Conservation (phyloP, 2,113 vertebrate species). For the Lutjanus erythropterus region DNA sequence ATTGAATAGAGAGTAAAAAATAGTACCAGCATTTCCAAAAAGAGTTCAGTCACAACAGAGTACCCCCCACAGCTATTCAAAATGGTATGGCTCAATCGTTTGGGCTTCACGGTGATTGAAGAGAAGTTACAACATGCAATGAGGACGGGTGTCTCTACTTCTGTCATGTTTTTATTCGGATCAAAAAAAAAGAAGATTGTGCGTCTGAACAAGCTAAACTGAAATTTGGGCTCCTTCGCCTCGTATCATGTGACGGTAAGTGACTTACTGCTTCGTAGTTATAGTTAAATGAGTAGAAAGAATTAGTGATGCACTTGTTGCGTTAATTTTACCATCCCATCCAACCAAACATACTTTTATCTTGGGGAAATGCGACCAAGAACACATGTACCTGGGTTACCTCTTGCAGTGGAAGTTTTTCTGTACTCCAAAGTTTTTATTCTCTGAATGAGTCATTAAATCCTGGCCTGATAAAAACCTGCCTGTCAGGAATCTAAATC, state of each 20-base stretch:
- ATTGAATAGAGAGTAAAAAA: accelerated
- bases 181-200: neutral
- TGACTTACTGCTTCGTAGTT: neutral
- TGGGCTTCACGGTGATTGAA: neutral
- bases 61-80: constrained; percentile 33
- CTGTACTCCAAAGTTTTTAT: neutral
- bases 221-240: neutral
- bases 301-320: constrained; percentile 71
- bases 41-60: accelerated
- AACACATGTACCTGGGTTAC: neutral
- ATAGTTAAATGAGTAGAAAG: neutral
- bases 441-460: neutral
- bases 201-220: neutral
- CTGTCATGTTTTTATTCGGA: constrained; percentile 5
- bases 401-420: neutral
- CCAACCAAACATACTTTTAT: neutral
- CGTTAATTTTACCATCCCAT: neutral
- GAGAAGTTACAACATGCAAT: constrained; percentile 30
- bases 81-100: constrained; percentile 65
- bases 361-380: neutral
- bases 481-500: constrained; percentile 16
- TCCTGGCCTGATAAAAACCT: neutral
- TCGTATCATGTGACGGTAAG: constrained; percentile 45
- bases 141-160: neutral
- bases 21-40: neutral